phyloP scores from a whole-genome alignment of 2,797 vertebrate genomes.

The Podarcis siculus region DNA sequence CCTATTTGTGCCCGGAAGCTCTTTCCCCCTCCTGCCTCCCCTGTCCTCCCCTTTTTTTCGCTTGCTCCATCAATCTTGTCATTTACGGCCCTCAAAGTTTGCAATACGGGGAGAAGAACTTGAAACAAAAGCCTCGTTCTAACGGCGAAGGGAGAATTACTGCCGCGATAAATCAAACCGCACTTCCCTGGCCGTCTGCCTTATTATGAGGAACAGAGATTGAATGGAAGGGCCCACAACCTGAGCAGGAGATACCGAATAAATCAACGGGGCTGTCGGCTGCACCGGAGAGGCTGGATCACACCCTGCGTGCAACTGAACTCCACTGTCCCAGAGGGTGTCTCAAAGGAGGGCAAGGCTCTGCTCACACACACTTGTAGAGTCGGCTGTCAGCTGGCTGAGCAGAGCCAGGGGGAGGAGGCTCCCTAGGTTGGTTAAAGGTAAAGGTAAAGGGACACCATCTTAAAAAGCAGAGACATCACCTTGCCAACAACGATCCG shows the following conservation, averaged over 20 bases:
- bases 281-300: neutral
- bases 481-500: too few relatives aligned
- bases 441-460: too few relatives aligned
- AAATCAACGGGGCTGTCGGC: constrained; percentile 22
- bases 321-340: neutral
- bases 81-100: constrained; percentile 21
- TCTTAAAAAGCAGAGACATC: too few relatives aligned
- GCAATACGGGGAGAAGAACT: neutral
- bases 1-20: neutral
- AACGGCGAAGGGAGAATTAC: constrained; percentile 19
- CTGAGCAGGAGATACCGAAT: constrained; percentile 30
- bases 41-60: neutral
- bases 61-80: constrained; percentile 22
- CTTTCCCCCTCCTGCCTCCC: neutral
- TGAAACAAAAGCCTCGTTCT: constrained; percentile 37
- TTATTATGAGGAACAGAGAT: constrained; percentile 38
- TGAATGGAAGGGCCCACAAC: constrained; percentile 34
- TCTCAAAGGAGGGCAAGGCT: neutral
- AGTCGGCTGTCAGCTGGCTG: neutral
- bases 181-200: constrained; percentile 21
- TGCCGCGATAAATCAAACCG: constrained; percentile 34
- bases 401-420: neutral
- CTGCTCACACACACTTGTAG: neutral
- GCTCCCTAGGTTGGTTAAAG: too few relatives aligned
- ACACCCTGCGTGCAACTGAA: neutral